Evolutionary conservation across 2,113 vertebrate species (phyloP), one percentile per base, ranked within the genome.

Genomic region (Steatornis caripensis): DNA sequence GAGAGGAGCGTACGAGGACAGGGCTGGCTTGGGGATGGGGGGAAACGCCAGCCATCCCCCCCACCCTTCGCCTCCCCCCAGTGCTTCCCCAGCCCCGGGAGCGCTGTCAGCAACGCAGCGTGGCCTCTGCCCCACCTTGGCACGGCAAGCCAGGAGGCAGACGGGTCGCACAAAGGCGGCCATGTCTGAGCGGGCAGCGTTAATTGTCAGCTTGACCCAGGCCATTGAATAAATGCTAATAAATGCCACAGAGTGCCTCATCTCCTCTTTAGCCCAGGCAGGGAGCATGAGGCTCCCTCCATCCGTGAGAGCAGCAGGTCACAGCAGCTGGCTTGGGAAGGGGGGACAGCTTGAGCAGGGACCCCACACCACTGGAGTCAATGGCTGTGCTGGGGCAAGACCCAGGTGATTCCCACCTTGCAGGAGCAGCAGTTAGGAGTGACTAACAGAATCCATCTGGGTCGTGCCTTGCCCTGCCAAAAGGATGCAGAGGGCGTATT

Each of bases 191-290:
- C n/a, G 2, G 81, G 78, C 82, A 78, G 70, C 0, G 1, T 77
- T 95, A 96, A 97, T 91, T 91, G 78, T 46, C 86, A 81, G 22
- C 55, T 55, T 94, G 95, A 96, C 78, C 92, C 1, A 0, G 64
- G 57, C 77, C 84, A 88, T 78, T 61, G 90, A 91, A 48, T 95
- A 78, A 96, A 87, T 51, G 81, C 76, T 93, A 62, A 84, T 93
- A 91, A 96, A 90, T 86, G 90, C 68, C 95, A 84, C 11, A 0
- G 6, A 89, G 77, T 32, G 66, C 36, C 20, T 70, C 32, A 5
- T 26, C 81, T 70, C 41, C 51, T 80, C 48, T 45, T 91, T 32
- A 81, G 89, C 85, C 36, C 0, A 4, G 41, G 48, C 48, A 51
- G 77, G 62, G 75, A 86, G 66, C 13, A 4, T 3, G 43, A 54